A percentile compares a stretch with the other conserved stretches of the same genome.
Conservation (phyloP, 2,113 vertebrate genomes). For the Strigops habroptila region DNA sequence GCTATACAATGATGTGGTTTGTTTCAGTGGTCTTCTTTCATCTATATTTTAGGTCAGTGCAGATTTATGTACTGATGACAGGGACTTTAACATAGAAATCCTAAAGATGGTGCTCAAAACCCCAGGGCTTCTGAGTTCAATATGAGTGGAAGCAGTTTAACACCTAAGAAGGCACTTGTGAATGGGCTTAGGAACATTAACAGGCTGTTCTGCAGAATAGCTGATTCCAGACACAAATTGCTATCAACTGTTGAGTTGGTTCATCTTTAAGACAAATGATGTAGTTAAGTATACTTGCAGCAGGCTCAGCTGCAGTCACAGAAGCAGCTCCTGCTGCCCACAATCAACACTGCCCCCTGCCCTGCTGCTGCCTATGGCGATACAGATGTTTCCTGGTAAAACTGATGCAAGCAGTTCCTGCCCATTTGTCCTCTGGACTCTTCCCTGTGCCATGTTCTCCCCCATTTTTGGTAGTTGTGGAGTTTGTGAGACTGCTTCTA, state of each 20-base stretch:
- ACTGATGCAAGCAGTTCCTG: background rate
- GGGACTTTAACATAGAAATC: background rate
- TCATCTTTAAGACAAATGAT: background rate
- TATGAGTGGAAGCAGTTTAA: background rate
- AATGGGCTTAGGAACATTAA: background rate
- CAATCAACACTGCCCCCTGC: too few relatives aligned
- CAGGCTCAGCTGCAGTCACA: background rate
- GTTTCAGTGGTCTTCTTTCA: background rate
- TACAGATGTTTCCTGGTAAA: background rate
- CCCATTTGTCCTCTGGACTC: too few relatives aligned
- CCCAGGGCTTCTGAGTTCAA: background rate
- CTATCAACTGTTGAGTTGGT: background rate
- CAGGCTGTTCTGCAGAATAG: background rate
- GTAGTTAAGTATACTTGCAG: background rate
- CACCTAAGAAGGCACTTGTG: background rate
- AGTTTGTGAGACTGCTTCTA: background rate
- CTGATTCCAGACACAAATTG: background rate
- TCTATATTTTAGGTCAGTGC: background rate
- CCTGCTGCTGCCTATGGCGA: background rate
- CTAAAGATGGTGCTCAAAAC: background rate
- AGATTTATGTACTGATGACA: background rate
- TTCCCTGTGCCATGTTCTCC: rapidly evolving
- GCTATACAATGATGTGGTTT: background rate
- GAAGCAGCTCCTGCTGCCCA: background rate
- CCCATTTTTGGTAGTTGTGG: background rate